These are phyloP conservation scores for Sitta carolinensis DNA, from an alignment of 2,797 vertebrate genomes.

Conservation along the genomic window DNA sequence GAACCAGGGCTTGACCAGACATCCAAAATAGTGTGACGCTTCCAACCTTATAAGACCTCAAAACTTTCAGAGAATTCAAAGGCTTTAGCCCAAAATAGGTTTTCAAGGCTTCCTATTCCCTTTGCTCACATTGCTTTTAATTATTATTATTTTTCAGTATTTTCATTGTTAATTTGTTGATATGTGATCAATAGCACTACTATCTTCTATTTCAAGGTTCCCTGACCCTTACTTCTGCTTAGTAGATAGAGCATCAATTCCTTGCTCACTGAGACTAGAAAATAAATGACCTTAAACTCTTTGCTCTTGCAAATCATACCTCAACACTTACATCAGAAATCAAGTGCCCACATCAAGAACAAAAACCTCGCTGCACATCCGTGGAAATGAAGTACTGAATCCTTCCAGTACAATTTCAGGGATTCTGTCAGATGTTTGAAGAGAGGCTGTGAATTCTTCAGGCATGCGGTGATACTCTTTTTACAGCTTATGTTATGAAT, in stretches of 20 bases:
- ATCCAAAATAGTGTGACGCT: background rate
- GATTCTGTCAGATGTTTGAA: conserved; percentile 9
- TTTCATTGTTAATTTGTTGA: background rate
- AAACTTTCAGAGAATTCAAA: background rate
- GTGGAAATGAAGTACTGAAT: background rate
- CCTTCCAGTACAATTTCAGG: background rate
- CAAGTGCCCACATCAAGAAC: background rate
- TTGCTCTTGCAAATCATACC: background rate
- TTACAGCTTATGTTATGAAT: conserved; percentile 52
- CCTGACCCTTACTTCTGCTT: background rate
- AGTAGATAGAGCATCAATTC: background rate
- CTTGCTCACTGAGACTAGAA: conserved; percentile 33
- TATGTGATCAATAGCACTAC: background rate
- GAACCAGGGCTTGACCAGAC: background rate
- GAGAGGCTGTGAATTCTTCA: conserved; percentile 24
- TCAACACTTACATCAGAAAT: conserved; percentile 4
- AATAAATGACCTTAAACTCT: conserved; percentile 40
- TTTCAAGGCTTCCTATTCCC: background rate
- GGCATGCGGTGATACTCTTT: conserved; percentile 36
- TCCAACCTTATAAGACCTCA: background rate
- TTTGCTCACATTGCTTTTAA: background rate
- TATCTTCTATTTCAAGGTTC: background rate
- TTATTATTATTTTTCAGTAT: background rate
- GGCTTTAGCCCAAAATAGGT: background rate
- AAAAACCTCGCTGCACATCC: background rate